Evolutionary conservation across 1,140 invertebrate species (phyloP).

Genomic region (Neotoxoptera formosana): DNA sequence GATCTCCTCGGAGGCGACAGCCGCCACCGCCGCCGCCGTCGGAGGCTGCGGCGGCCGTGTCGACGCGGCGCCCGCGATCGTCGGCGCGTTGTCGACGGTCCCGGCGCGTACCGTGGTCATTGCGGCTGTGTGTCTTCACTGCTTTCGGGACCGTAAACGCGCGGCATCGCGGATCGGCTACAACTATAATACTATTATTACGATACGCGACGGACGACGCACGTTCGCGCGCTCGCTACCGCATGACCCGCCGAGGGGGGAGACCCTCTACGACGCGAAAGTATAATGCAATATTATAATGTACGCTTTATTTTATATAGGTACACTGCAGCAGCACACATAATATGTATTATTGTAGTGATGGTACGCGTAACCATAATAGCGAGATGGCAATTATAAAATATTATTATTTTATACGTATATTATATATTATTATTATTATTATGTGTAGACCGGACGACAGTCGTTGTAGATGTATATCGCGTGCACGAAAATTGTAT

Average conservation of each 20-base stretch:
- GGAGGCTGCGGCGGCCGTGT: not conserved
- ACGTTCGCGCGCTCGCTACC: not conserved
- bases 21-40: not conserved
- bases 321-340: not conserved
- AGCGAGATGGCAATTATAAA: not conserved
- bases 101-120: conserved; percentile 8
- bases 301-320: not conserved
- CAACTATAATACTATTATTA: not conserved
- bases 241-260: not conserved
- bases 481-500: not conserved
- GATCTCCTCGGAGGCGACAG: not conserved
- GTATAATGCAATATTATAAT: not conserved
- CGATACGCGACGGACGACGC: not conserved
- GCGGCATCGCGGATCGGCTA: not conserved
- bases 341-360: not conserved
- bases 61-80: not conserved
- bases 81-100: not conserved
- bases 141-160: not conserved
- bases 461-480: not conserved
- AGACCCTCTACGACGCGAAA: not conserved
- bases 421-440: not conserved
- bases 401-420: not conserved
- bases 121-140: not conserved
- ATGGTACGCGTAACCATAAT: not conserved
- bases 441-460: not conserved